Evolutionary conservation across 2,113 vertebrate genomes (phyloP).

Genomic region (Grammomys surdaster): DNA sequence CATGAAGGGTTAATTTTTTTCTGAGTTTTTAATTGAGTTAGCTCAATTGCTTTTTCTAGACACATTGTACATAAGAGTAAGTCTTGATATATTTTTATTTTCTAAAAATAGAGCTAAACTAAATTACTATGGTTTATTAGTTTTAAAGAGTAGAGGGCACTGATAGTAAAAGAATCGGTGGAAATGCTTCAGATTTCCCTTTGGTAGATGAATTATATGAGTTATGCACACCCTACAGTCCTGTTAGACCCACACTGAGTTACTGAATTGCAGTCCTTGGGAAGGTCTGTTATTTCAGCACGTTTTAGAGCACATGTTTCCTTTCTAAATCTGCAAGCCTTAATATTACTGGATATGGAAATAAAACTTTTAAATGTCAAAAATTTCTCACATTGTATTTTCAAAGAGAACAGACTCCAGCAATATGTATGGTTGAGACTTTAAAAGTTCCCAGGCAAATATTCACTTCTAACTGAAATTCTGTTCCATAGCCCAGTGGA

Average conservation of each 20-base stretch:
- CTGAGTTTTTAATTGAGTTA: conserved; percentile 39
- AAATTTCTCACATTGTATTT: conserved; percentile 71
- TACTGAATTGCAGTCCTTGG: not conserved
- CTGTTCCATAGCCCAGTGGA: not conserved
- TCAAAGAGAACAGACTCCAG: conserved; percentile 71
- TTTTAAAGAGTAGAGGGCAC: conserved; percentile 1
- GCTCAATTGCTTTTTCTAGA: not conserved
- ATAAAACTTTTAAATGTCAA: conserved; percentile 74
- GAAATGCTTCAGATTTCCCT: conserved; percentile 34
- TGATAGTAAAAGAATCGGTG: not conserved
- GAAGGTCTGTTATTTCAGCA: conserved; percentile 59
- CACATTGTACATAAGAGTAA: not conserved
- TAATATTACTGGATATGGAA: conserved; percentile 68
- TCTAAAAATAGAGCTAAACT: conserved; percentile 33
- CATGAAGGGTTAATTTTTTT: conserved; percentile 30
- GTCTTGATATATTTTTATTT: conserved; percentile 25
- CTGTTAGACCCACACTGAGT: not conserved
- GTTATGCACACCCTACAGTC: not conserved
- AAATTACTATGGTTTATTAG: not conserved
- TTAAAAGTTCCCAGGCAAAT: conserved; percentile 61
- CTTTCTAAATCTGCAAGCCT: conserved; percentile 63
- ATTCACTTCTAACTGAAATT: conserved; percentile 58
- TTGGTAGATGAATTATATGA: not conserved
- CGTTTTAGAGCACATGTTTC: conserved; percentile 66
- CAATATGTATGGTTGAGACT: conserved; percentile 40